Evolutionary conservation across 2,797 vertebrate genomes (phyloP), one percentile per base, ranked within the genome.

Genomic region (Helarctos malayanus): DNA sequence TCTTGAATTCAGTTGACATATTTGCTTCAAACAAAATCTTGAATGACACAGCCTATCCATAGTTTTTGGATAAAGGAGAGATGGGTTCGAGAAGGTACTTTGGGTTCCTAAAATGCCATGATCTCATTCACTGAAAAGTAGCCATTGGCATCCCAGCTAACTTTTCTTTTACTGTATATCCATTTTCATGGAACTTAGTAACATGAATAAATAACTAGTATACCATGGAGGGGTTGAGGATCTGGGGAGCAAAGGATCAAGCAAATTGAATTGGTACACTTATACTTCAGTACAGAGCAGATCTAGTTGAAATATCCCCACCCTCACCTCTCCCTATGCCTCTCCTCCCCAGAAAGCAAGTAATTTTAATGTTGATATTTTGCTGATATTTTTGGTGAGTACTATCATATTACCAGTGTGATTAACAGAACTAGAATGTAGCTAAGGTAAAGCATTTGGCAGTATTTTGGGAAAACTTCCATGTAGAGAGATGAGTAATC

Each of bases 401-500:
- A 92, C 83, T 21, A 12, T 95, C 94, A 73, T n/a, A 14, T 97
- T 98, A 96, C 94, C 96, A 98, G 69, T 85, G 90, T 90, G 93
- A 88, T 97, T 88, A 97, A 52, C 91, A 96, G 89, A 85, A 90
- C 83, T 95, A 86, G 79, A 83, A 47, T 94, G 81, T 97, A 97
- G 98, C 97, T 95, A 87, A 84, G 49, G 75, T 96, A 95, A 98
- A 97, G 95, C 89, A 76, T 96, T 97, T 97, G 93, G 88, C 87
- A 97, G 80, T 81, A 47, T 97, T 93, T 97, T 0, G 14, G 89
- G 94, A 90, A 97, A 92, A 98, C 97, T 93, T 98, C 97, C 96
- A 97, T 83, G 54, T 86, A 94, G 79, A 96, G 81, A 98, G 96
- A 91, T 96, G 89, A 97, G 83, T 98, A 98, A 97, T 98, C 97